Evolutionary conservation across 1,140 invertebrate species (phyloP).

Genomic region (Penaeus vannamei): DNA sequence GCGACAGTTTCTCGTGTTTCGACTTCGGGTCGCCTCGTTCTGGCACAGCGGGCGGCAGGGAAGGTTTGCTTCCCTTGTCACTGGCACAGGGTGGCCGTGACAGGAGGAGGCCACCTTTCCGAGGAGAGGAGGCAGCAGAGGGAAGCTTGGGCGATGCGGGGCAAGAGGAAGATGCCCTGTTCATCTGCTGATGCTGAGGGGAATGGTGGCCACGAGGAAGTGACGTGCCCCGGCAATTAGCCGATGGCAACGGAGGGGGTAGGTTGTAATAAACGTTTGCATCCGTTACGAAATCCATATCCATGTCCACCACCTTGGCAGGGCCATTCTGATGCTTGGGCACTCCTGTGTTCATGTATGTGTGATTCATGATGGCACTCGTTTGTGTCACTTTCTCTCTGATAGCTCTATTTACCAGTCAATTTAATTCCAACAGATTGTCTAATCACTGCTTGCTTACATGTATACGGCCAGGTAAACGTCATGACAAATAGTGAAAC

Average conservation of each 20-base stretch:
- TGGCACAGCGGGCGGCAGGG: not conserved
- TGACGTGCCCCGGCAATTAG: conserved; percentile 28
- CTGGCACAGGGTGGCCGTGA: not conserved
- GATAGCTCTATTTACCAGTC: no score
- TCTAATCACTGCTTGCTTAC: no score
- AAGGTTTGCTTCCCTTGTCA: not conserved
- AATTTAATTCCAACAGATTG: no score
- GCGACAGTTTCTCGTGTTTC: conserved; percentile 36
- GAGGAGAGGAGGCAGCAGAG: not conserved
- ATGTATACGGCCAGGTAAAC: no score
- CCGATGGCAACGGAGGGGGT: conserved; percentile 37
- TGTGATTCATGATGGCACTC: no score
- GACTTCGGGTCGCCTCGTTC: not conserved
- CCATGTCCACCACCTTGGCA: conserved; percentile 19
- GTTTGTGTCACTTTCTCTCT: no score
- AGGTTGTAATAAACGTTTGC: conserved; percentile 57
- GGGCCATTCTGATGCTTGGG: no score
- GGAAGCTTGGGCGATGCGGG: conserved; percentile 49
- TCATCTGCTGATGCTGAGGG: conserved; percentile 18
- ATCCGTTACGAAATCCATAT: conserved; percentile 52
- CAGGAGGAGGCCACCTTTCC: not conserved
- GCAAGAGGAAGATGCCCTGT: conserved; percentile 43
- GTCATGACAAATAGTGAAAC: no score
- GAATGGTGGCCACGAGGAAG: conserved; percentile 41
- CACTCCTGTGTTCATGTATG: no score